Base-by-base conservation (phyloP, 2,888 invertebrate species). In the Didymodactylos carnosus region DNA sequence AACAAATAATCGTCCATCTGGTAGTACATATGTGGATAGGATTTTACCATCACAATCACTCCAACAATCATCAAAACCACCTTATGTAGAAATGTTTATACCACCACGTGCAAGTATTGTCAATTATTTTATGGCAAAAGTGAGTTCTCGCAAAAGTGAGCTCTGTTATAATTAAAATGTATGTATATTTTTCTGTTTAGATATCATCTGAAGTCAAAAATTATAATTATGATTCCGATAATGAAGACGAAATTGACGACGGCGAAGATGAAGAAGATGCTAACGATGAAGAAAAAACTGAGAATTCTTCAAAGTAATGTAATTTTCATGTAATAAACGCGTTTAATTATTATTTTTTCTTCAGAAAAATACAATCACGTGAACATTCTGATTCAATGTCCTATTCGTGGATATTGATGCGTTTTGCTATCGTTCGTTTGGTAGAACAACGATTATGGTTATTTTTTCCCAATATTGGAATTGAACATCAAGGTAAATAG, bases 91-190 rank as follows among this genome's bases (percentile, higher is more conserved):
- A 82, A 92, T 93, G 81, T 98, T 98, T 85, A 90, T 97, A 39
- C 91, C 97, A 6, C 98, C 98, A 0, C 90, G 91, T 81, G 91
- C 91, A 88, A 94, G 94, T 79, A 93, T 99, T 88, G 87, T 97
- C 77, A 92, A 94, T 0, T 94, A 91, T 84, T 88, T 97, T 80
- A 88, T 97, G 77, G 90, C 91, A 77, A 95, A 91, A 85, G 91
- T 91, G 77, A 80, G 80, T 70, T n/a, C n/a, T n/a, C n/a, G n/a
- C n/a, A n/a, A n/a, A n/a, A n/a, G n/a, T n/a, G n/a, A n/a, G n/a
- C n/a, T n/a, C n/a, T n/a, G n/a, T n/a, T n/a, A n/a, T n/a, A n/a
- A n/a, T n/a, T n/a, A n/a, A n/a, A n/a, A n/a, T n/a, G n/a, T n/a
- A n/a, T 77, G 23, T 23, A 72, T 73, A 13, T 13, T 53, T 35